Conservation (phyloP, 2,888 invertebrate genomes). For the Drosophila stalkeri region DNA sequence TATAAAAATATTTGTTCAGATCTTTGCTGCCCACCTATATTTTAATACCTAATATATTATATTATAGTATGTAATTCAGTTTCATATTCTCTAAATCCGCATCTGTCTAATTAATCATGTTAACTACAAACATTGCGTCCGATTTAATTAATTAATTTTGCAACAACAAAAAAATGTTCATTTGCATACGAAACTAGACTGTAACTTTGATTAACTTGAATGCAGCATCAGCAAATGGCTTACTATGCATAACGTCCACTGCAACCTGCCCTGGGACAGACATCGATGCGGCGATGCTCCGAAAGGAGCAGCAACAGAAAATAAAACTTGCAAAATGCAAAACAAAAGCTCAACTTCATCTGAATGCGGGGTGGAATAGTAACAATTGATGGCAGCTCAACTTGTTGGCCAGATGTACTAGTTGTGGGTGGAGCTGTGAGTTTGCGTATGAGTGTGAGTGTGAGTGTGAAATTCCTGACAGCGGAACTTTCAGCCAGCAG, state of each 20-base stretch:
- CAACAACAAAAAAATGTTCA: slow-evolving; percentile 11
- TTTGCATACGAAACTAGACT: slow-evolving; percentile 37
- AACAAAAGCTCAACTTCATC: slow-evolving; percentile 55
- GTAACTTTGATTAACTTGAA: slow-evolving; percentile 52
- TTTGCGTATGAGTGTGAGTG: not conserved
- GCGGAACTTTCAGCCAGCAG: slow-evolving; percentile 57
- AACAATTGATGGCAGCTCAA: slow-evolving; percentile 48
- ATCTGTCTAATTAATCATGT: slow-evolving; percentile 4
- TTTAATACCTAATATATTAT: not conserved
- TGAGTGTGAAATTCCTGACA: not conserved
- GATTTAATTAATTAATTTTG: slow-evolving; percentile 43
- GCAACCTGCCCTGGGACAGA: slow-evolving; percentile 15
- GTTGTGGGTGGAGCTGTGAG: not conserved
- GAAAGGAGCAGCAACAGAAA: slow-evolving; percentile 37
- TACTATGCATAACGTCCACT: slow-evolving; percentile 22
- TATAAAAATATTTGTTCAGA: not conserved
- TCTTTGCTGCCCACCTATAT: not conserved
- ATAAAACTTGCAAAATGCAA: slow-evolving; percentile 53
- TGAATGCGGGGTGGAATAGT: slow-evolving; percentile 16
- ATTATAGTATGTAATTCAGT: not conserved
- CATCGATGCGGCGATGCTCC: not conserved
- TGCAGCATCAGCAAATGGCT: slow-evolving; percentile 35
- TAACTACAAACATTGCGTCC: slow-evolving; percentile 2
- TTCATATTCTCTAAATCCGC: not conserved
- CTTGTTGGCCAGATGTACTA: slow-evolving; percentile 18